A percentile compares a stretch with the other conserved stretches of the same genome.
These are phyloP conservation scores for Anhinga anhinga DNA, from an alignment of 2,113 vertebrate species.

Conservation along the genomic window DNA sequence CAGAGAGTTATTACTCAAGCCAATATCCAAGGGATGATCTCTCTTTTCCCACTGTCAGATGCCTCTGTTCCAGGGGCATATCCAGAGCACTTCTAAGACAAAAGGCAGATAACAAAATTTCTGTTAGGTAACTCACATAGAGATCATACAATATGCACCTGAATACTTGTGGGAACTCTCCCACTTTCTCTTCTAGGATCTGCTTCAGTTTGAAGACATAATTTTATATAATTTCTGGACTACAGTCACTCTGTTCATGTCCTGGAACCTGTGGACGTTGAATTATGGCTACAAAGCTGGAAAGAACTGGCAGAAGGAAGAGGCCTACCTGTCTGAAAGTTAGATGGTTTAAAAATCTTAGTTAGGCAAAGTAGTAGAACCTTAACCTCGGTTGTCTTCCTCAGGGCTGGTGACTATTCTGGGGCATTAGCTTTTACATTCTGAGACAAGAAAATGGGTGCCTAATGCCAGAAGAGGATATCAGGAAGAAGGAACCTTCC, in stretches of 20 bases:
- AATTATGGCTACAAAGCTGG: not conserved
- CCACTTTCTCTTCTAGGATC: not conserved
- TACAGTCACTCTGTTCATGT: not conserved
- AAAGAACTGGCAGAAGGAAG: not conserved
- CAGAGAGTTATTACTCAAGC: not conserved
- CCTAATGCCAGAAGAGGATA: not conserved
- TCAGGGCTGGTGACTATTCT: not conserved
- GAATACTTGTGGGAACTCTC: not conserved
- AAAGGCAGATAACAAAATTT: not conserved
- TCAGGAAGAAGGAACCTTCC: not conserved
- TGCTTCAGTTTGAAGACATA: not conserved
- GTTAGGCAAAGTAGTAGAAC: not conserved
- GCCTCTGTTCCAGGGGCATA: not conserved
- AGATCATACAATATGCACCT: not conserved
- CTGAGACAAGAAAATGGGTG: not conserved
- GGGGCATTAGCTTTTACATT: not conserved
- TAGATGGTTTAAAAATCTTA: not conserved
- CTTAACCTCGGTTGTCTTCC: not conserved
- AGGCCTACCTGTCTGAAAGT: not conserved
- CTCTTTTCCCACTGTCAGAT: not conserved
- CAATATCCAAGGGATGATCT: not conserved
- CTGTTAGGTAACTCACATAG: not conserved
- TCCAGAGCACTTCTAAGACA: not conserved
- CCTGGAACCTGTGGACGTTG: accelerated
- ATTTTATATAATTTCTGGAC: not conserved